A percentile compares a stretch with the other conserved stretches of the same genome.
phyloP scores from a whole-genome alignment of 2,113 vertebrate species.

The Hippocampus barbouri region DNA sequence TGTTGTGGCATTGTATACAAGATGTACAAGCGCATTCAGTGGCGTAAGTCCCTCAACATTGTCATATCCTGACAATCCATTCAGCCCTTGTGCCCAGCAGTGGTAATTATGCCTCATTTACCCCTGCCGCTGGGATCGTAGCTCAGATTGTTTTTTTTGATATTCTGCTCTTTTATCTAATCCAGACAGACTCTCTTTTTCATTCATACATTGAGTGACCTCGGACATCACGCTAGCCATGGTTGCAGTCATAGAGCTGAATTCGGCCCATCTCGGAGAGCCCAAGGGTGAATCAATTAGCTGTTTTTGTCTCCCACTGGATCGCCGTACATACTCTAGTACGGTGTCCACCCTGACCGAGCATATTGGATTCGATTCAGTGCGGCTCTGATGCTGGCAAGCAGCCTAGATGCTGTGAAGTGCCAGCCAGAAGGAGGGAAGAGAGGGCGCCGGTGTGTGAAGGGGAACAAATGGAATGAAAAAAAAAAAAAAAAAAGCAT shows the following conservation, averaged over 20 bases:
- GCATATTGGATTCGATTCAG: conserved; percentile 54
- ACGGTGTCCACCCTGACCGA: conserved; percentile 35
- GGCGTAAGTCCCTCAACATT: not conserved
- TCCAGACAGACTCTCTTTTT: not conserved
- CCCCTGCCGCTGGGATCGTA: not conserved
- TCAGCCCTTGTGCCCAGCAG: not conserved
- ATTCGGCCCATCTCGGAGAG: conserved; percentile 32
- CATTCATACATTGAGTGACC: conserved; percentile 19
- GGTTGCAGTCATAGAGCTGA: conserved; percentile 37
- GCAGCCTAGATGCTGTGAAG: conserved; percentile 31
- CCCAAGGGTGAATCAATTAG: conserved; percentile 48
- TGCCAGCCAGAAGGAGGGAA: conserved; percentile 9
- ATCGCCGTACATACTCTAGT: conserved; percentile 25
- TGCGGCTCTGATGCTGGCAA: conserved; percentile 38
- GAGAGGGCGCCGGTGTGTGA: not conserved
- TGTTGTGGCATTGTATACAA: not conserved
- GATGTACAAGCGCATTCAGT: not conserved
- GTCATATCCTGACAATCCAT: not conserved
- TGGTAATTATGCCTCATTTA: not conserved
- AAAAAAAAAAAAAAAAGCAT: not conserved
- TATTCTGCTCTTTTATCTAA: not conserved
- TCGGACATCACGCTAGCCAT: not conserved
- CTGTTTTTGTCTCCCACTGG: conserved; percentile 43
- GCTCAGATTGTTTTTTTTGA: not conserved
- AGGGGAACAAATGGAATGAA: not conserved